Conservation (phyloP, 2,113 vertebrate species). For the Gambusia affinis region DNA sequence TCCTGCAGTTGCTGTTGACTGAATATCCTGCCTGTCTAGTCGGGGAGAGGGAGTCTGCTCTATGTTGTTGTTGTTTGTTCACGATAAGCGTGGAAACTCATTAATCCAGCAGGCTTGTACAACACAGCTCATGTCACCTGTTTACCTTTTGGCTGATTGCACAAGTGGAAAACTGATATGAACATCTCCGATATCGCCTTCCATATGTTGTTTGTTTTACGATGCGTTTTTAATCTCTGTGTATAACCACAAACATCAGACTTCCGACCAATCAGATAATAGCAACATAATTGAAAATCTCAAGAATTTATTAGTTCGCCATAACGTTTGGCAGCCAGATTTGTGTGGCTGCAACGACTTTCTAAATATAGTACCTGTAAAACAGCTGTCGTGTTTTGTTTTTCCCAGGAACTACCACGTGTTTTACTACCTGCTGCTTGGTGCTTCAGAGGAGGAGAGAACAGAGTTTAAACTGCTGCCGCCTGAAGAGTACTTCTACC, state of each 20-base stretch:
- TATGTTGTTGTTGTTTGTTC: constrained; percentile 53
- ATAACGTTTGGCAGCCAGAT: background rate
- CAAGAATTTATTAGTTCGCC: background rate
- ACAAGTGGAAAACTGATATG: constrained; percentile 46
- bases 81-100: constrained; percentile 58
- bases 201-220: constrained; percentile 25
- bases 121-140: constrained; percentile 20
- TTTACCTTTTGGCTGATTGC: constrained; percentile 33
- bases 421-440: constrained; percentile 96
- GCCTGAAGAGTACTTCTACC: constrained; percentile 98
- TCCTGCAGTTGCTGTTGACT: constrained; percentile 27
- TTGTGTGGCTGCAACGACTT: background rate
- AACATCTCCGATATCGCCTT: background rate
- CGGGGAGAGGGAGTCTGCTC: constrained; percentile 12
- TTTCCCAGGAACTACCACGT: constrained; percentile 94
- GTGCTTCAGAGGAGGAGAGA: constrained; percentile 88
- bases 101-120: constrained; percentile 32
- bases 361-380: background rate
- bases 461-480: constrained; percentile 92
- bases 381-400: background rate
- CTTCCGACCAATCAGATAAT: constrained; percentile 8
- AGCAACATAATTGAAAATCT: constrained; percentile 6
- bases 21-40: constrained; percentile 23
- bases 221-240: constrained; percentile 27
- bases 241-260: constrained; percentile 1